Conservation (phyloP, 1,140 invertebrate genomes). For the Drosophila athabasca region DNA sequence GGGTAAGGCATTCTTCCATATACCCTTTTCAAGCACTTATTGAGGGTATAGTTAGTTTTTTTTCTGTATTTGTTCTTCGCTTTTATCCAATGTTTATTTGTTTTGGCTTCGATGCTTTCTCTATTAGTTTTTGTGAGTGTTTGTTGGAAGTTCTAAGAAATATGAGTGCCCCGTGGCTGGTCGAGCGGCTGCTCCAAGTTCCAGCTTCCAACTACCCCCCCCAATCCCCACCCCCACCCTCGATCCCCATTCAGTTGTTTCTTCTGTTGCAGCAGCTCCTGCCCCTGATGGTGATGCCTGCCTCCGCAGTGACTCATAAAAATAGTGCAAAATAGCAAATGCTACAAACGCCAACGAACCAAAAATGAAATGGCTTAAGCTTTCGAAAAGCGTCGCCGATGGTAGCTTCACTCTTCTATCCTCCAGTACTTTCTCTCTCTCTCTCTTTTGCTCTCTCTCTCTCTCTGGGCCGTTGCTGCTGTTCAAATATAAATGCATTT, state of each 20-base stretch:
- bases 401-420: conserved; percentile 26
- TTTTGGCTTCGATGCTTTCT: conserved; percentile 48
- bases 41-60: conserved; percentile 7
- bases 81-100: conserved; percentile 47
- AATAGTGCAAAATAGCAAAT: conserved; percentile 76
- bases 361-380: conserved; percentile 81
- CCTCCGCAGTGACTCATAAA: conserved; percentile 48
- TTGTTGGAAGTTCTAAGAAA: conserved; percentile 71
- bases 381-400: conserved; percentile 69
- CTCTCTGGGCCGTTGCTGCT: conserved; percentile 29
- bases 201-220: not conserved
- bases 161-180: conserved; percentile 69
- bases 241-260: no score
- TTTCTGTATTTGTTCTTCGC: conserved; percentile 35
- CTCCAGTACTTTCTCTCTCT: not conserved
- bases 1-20: not conserved
- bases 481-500: conserved; percentile 81
- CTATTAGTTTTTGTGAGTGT: conserved; percentile 74
- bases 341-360: conserved; percentile 73
- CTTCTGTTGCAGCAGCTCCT: no score
- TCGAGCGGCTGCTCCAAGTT: conserved; percentile 27
- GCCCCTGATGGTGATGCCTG: conserved; percentile 1
- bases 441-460: not conserved
- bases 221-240: not conserved
- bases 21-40: conserved; percentile 9